Conservation (phyloP, 2,113 vertebrate species). For the Mola mola region DNA sequence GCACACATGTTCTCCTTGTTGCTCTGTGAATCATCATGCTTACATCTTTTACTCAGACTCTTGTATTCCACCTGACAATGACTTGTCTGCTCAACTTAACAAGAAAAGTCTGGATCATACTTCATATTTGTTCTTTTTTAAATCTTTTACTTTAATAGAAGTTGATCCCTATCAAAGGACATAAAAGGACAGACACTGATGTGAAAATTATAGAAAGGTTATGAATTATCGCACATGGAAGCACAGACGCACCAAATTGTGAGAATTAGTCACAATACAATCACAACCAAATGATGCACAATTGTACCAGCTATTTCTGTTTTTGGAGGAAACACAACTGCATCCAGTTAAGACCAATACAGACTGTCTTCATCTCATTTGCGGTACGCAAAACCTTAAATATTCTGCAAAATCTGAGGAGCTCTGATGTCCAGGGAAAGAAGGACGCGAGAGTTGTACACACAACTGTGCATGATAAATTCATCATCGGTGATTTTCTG, state of each 20-base stretch:
- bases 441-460: not conserved
- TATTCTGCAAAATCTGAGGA: conserved; percentile 43
- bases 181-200: too few relatives aligned
- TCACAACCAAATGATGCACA: conserved; percentile 6
- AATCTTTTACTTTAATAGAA: too few relatives aligned
- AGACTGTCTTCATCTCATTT: conserved; percentile 49
- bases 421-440: conserved; percentile 10
- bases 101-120: not conserved
- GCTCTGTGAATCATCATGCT: conserved; percentile 14
- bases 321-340: conserved; percentile 41
- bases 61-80: not conserved
- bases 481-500: conserved; percentile 19
- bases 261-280: conserved; percentile 40
- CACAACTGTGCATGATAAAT: conserved; percentile 15
- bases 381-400: conserved; percentile 54
- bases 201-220: too few relatives aligned
- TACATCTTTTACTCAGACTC: not conserved
- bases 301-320: conserved; percentile 26
- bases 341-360: too few relatives aligned
- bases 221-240: too few relatives aligned
- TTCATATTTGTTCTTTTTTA: too few relatives aligned
- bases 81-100: conserved; percentile 8
- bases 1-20: conserved; percentile 10
- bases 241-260: too few relatives aligned
- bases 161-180: too few relatives aligned